A percentile compares a stretch with the other conserved stretches of the same genome.
Evolutionary conservation across 2,888 invertebrate species (phyloP).

Genomic region (Heliconius hortense): DNA sequence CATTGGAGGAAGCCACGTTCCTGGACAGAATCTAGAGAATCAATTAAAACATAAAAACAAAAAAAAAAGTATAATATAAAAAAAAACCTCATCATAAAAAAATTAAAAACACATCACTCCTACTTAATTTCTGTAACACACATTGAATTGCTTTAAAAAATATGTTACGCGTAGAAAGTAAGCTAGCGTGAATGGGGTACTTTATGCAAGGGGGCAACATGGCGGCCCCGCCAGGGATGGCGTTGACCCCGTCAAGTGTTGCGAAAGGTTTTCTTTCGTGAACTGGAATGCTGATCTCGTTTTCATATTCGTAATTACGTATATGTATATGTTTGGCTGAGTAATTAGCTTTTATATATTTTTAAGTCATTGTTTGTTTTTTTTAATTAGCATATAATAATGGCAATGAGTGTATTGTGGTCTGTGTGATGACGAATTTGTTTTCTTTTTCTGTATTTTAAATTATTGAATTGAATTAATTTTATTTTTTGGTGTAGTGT

Average conservation of each 20-base stretch:
- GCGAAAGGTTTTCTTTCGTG: slow-evolving; percentile 39
- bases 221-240: slow-evolving; percentile 39
- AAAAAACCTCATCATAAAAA: background rate
- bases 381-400: background rate
- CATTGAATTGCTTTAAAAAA: slow-evolving; percentile 26
- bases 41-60: background rate
- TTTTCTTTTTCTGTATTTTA: background rate
- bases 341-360: slow-evolving; percentile 1
- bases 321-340: background rate
- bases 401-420: background rate
- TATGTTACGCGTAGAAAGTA: slow-evolving; percentile 26
- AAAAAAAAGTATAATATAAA: background rate
- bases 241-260: slow-evolving; percentile 43
- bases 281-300: slow-evolving; percentile 34
- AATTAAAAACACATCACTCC: slow-evolving; percentile 1
- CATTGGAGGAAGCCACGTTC: background rate
- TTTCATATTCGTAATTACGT: slow-evolving; percentile 27
- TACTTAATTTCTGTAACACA: slow-evolving; percentile 16
- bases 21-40: background rate
- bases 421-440: background rate
- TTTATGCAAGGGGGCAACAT: slow-evolving; percentile 32
- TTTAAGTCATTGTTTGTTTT: background rate
- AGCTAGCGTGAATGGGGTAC: slow-evolving; percentile 37
- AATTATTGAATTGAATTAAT: background rate
- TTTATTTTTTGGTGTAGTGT: background rate